Base-by-base conservation (phyloP, 2,797 vertebrate genomes). In the Aphelocoma californica region DNA sequence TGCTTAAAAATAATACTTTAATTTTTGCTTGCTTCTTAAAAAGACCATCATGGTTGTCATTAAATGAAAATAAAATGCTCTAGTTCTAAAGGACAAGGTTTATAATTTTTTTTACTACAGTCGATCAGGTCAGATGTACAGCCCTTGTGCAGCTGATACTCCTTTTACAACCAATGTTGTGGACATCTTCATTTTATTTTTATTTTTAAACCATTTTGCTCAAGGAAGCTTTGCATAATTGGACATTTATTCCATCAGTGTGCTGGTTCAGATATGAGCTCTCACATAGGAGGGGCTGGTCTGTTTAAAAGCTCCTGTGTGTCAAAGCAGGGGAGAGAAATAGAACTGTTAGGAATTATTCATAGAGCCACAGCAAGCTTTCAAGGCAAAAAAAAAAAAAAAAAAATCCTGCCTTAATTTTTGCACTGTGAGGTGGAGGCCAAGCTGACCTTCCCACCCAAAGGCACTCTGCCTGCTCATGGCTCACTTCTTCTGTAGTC, bases 291-390 rank as follows among this genome's bases (percentile, higher is more conserved):
- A 97, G 64, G n/a, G 60, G n/a, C n/a, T 95, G 93, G 95, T 91
- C 92, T 94, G 81, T 95, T 96, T 96, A 89, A 97, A 97, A 93
- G 58, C 74, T 96, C 81, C 84, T 81, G 80, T 91, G 70, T 90
- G 95, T 92, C 92, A 97, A 96, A 96, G 69, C 74, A 26, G 62
- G 87, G n/a, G 44, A 78, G 1, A 95, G 62, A 56, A 93, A 34
- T 29, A 88, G 23, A 91, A 86, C 9, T 0, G 0, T 62, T 88
- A 58, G 24, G 65, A 94, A 89, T 83, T 84, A 87, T 82, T 87
- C 64, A 57, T 31, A 57, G 7, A 78, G 23, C 0, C 0, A 36
- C 77, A 56, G 73, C 0, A 4, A 90, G 56, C 82, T 75, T 83
- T 90, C 71, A 80, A 92, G 34, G 48, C 1, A 15, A 29, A 48